These are phyloP conservation scores for Apocrypta bakeri DNA, from an alignment of 1,140 invertebrate species.

Conservation along the genomic window DNA sequence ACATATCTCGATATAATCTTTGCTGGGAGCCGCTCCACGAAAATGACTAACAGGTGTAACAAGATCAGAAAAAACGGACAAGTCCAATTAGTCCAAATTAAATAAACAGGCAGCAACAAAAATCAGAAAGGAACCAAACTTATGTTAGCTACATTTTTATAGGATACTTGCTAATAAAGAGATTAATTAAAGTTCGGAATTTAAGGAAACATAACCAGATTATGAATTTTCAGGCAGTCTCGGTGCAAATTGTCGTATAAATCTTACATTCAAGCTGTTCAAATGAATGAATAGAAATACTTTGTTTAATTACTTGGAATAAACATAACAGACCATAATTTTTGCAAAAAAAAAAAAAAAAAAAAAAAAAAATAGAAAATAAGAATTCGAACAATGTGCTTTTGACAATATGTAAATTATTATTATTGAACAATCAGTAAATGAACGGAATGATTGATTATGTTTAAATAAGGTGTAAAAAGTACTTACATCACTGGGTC, in stretches of 20 bases:
- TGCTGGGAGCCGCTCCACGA: conserved; percentile 88
- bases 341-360: too few species aligned
- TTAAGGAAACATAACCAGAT: too few species aligned
- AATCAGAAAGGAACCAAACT: conserved; percentile 65
- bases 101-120: conserved; percentile 67
- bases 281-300: too few species aligned
- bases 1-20: conserved; percentile 81
- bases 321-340: too few species aligned
- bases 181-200: conserved; percentile 12
- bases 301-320: too few species aligned
- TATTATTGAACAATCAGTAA: conserved; percentile 39
- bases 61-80: conserved; percentile 58
- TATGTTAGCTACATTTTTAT: conserved; percentile 62
- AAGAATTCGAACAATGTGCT: background rate
- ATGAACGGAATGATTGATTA: background rate
- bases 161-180: background rate
- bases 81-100: conserved; percentile 68
- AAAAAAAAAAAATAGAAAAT: conserved; percentile 49
- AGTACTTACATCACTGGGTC: conserved; percentile 86
- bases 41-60: conserved; percentile 77
- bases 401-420: conserved; percentile 7
- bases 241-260: too few species aligned
- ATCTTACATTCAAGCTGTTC: too few species aligned
- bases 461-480: background rate
- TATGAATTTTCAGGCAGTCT: too few species aligned